Conservation (phyloP, 1,140 invertebrate species). For the Lasaia peninsularis region DNA sequence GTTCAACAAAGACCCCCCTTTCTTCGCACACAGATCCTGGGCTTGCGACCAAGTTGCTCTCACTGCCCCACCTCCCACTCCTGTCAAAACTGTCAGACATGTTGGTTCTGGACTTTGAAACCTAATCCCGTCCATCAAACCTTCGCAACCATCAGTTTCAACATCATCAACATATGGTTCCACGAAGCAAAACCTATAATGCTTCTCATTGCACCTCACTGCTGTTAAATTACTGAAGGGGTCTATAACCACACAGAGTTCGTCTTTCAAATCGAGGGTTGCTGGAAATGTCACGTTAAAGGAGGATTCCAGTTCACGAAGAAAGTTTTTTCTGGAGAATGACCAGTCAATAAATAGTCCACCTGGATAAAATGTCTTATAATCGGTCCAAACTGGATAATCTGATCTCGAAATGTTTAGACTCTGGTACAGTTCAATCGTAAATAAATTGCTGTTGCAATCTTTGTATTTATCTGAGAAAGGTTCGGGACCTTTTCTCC, state of each 20-base stretch:
- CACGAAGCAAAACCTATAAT: constrained; percentile 65
- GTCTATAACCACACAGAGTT: constrained; percentile 48
- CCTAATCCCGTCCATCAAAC: constrained; percentile 36
- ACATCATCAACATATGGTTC: constrained; percentile 44
- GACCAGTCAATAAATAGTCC: constrained; percentile 63
- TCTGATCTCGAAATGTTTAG: constrained; percentile 40
- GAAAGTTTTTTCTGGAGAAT: constrained; percentile 37
- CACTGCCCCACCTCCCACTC: constrained; percentile 41
- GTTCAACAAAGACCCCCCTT: constrained; percentile 49
- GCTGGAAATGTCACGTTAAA: constrained; percentile 40
- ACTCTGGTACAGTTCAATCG: constrained; percentile 41
- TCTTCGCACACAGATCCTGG: constrained; percentile 48
- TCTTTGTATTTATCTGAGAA: constrained; percentile 50
- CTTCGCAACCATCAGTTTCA: constrained; percentile 37
- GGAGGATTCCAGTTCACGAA: constrained; percentile 27
- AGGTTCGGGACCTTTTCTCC: constrained; percentile 49
- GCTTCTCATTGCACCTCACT: constrained; percentile 48
- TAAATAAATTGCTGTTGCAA: constrained; percentile 57
- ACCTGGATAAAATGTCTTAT: constrained; percentile 54
- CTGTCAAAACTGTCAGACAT: constrained; percentile 40
- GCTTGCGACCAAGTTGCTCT: constrained; percentile 64
- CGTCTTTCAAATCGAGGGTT: constrained; percentile 39
- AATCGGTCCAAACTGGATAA: constrained; percentile 60
- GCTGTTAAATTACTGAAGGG: constrained; percentile 47
- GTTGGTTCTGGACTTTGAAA: constrained; percentile 57